Base-by-base conservation (phyloP, 2,113 vertebrate species). In the Xiphorhynchus elegans region DNA sequence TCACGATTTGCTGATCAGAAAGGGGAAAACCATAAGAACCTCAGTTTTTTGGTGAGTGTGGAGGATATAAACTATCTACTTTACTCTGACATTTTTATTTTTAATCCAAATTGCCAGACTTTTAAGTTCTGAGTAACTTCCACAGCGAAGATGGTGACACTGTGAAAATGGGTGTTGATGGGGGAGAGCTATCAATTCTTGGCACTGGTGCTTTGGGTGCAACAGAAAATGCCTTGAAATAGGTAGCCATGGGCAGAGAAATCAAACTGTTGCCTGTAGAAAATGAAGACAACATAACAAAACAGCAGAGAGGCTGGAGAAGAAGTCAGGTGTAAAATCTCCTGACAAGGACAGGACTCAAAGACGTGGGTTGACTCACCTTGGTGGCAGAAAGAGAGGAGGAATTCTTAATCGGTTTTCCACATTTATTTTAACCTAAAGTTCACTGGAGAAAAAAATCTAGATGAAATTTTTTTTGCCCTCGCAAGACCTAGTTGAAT, bases 1-100 rank as follows among this genome's bases (percentile, higher is more conserved):
- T 85, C 49, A 67, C 64, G 40, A 62, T 91, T 93, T 58, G 96
- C 53, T 87, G 87, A 93, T 89, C 28, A 85, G 64, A 94, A 94
- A 88, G 53, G 94, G 11, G 73, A 96, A 96, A 95, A 89, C 39
- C 76, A 88, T 67, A 83, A 90, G 64, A 92, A 79, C 10, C 6
- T 60, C 17, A 20, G 33, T 73, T 82, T 16, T 0, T 24, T 78
- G 46, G 53, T 24, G 6, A 9, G 3, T 82, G 26, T 10, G 13
- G 24, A 58, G 26, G 28, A 79, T 8, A 69, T 62, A 63, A 84
- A 49, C 56, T 84, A n/a, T 14, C 16, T 70, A 49, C n/a, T 84
- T 76, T 59, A 63, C 29, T 56, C 23, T 82, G 80, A 66, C 39
- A 81, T 79, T 92, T 94, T 58, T 81, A 89, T 78, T 91, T 89